A percentile compares a stretch with the other conserved stretches of the same genome.
Conservation (phyloP, 2,797 vertebrate genomes). For the Muscicapa striata region DNA sequence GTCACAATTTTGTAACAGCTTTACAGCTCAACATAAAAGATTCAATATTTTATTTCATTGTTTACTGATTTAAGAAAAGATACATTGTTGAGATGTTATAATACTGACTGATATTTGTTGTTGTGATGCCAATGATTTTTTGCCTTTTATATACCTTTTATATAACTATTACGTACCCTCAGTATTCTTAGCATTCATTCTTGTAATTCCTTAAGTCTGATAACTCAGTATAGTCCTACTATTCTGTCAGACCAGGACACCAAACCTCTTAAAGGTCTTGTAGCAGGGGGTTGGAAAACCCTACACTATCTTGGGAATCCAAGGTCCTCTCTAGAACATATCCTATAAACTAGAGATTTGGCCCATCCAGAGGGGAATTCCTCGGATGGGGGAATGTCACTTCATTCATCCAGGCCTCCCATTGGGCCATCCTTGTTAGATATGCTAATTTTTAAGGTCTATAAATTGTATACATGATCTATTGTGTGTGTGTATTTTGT, state of each 20-base stretch:
- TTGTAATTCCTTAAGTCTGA: background rate
- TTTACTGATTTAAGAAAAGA: background rate
- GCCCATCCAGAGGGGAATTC: background rate
- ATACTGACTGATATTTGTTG: background rate
- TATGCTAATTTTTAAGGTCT: background rate
- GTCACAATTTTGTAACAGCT: background rate
- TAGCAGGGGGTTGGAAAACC: background rate
- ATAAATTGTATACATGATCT: background rate
- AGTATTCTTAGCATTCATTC: background rate
- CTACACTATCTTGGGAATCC: background rate
- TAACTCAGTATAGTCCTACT: background rate
- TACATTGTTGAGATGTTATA: background rate
- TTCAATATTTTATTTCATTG: background rate
- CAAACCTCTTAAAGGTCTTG: fast-evolving
- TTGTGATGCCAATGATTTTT: background rate
- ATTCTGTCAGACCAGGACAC: background rate
- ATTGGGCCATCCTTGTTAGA: background rate
- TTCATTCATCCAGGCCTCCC: background rate
- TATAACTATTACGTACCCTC: background rate
- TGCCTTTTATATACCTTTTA: background rate
- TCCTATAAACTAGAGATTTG: background rate
- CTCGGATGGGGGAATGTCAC: background rate
- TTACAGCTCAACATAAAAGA: background rate
- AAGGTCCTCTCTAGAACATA: background rate
- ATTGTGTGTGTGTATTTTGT: fast-evolving